These are phyloP conservation scores for Pentamera pediparva DNA, from an alignment of 53 echinoderm and acorn worm genomes.

Conservation along the genomic window DNA sequence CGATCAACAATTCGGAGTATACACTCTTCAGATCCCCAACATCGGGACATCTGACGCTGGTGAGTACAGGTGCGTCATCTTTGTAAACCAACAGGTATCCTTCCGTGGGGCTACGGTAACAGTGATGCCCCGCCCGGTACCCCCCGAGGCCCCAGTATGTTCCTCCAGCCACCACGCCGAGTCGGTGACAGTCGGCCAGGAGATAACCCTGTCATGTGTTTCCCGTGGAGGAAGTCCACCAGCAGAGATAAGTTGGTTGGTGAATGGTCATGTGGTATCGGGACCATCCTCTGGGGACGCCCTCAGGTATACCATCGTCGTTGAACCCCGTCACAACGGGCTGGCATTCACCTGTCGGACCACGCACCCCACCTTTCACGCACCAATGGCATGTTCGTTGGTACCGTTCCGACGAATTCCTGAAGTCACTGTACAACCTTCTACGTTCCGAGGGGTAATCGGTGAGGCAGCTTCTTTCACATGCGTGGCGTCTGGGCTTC, in stretches of 20 bases:
- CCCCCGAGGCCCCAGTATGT: not conserved
- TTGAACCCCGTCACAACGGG: conserved; percentile 7
- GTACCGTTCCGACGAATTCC: conserved; percentile 1
- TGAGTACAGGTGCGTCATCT: conserved; percentile 5
- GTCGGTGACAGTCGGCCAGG: not conserved
- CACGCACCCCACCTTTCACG: not conserved
- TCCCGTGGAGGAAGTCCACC: conserved; percentile 1
- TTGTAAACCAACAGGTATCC: not conserved
- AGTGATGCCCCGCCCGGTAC: not conserved
- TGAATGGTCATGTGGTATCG: conserved; percentile 1
- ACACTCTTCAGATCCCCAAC: not conserved
- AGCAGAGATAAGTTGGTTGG: conserved; percentile 1
- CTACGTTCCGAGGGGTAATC: not conserved
- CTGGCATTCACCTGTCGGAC: conserved; percentile 4
- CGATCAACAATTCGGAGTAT: not conserved
- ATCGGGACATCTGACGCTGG: not conserved
- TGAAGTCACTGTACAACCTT: not conserved
- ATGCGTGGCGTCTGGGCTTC: not conserved
- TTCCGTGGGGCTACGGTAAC: not conserved
- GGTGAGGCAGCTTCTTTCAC: not conserved
- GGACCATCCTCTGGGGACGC: not conserved
- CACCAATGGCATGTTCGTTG: not conserved
- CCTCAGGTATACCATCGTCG: not conserved
- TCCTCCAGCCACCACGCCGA: not conserved
- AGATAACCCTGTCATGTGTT: not conserved